Evolutionary conservation across 2,888 invertebrate genomes (phyloP).

Genomic region (Didymodactylos carnosus): DNA sequence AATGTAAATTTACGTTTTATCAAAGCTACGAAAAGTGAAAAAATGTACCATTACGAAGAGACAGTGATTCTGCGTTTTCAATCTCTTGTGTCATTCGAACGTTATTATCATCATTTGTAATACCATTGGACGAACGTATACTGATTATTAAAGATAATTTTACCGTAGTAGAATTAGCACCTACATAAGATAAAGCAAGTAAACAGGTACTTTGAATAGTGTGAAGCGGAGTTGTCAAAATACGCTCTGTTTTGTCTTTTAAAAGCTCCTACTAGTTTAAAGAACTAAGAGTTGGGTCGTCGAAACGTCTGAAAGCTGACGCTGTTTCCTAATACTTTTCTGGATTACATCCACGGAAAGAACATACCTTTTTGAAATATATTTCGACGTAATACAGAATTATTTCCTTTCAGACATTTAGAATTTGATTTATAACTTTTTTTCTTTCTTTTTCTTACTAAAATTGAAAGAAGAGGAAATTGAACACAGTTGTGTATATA

Average conservation of each 20-base stretch:
- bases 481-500: too few relatives aligned
- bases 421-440: background rate
- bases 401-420: background rate
- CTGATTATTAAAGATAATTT: background rate
- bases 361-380: background rate
- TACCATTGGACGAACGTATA: background rate
- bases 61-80: too few relatives aligned
- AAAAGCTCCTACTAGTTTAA: background rate
- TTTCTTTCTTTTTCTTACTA: background rate
- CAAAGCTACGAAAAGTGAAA: too few relatives aligned
- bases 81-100: background rate
- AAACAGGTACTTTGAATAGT: background rate
- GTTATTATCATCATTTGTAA: background rate
- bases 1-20: too few relatives aligned
- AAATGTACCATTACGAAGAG: too few relatives aligned
- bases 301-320: background rate
- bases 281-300: background rate
- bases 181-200: background rate
- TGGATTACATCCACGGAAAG: background rate
- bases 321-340: background rate
- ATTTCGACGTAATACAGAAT: background rate
- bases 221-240: background rate
- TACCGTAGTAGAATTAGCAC: background rate
- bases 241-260: background rate
- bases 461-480: background rate